Evolutionary conservation across 2,797 vertebrate genomes (phyloP).

Genomic region (Sebastolobus alascanus): DNA sequence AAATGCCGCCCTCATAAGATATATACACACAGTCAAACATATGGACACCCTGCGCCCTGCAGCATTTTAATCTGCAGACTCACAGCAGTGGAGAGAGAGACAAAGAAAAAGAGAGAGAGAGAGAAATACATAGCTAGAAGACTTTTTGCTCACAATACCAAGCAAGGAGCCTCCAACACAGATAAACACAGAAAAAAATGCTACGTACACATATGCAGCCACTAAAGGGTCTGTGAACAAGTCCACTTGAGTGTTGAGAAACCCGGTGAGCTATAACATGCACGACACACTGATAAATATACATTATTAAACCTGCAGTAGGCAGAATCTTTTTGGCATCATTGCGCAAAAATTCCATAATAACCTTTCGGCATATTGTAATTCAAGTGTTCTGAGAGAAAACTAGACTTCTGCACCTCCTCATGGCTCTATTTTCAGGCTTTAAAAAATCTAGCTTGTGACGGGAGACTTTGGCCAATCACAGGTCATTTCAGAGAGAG

Average conservation of each 20-base stretch:
- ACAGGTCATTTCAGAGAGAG: too few species aligned
- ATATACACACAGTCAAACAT: conserved; percentile 35
- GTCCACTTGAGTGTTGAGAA: conserved; percentile 37
- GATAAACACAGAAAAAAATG: conserved; percentile 57
- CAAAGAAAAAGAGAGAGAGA: conserved; percentile 16
- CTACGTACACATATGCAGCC: conserved; percentile 43
- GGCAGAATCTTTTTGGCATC: too few species aligned
- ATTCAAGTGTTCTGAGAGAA: too few species aligned
- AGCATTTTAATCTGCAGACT: conserved; percentile 60
- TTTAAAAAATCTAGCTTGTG: too few species aligned
- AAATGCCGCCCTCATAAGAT: conserved; percentile 11
- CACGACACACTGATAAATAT: not conserved
- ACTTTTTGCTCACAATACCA: conserved; percentile 71
- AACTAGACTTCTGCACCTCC: too few species aligned
- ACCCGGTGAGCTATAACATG: conserved; percentile 6
- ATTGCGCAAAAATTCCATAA: too few species aligned
- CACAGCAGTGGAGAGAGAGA: conserved; percentile 30
- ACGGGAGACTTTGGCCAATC: too few species aligned
- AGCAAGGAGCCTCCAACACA: conserved; percentile 61
- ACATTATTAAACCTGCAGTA: conserved; percentile 1
- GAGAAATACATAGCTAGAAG: conserved; percentile 60
- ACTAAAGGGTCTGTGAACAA: conserved; percentile 41
- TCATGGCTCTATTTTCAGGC: too few species aligned
- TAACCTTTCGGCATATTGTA: too few species aligned
- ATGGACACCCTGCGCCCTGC: conserved; percentile 47